A percentile compares a stretch with the other conserved stretches of the same genome.
Conservation (phyloP, 2,797 vertebrate genomes). For the Tachyglossus aculeatus region DNA sequence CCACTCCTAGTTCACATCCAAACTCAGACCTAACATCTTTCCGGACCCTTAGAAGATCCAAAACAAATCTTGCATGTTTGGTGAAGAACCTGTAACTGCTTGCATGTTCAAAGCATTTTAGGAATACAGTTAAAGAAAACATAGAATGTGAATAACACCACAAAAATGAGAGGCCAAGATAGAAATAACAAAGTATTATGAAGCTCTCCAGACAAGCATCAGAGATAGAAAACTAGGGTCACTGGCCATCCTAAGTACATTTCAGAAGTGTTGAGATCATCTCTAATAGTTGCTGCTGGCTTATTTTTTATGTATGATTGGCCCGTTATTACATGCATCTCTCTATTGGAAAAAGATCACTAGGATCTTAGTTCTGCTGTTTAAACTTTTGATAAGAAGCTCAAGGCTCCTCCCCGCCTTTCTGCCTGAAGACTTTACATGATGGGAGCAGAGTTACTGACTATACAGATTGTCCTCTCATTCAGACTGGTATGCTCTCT, state of each 20-base stretch:
- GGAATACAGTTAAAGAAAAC: too few relatives aligned
- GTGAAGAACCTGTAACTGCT: too few relatives aligned
- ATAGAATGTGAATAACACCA: too few relatives aligned
- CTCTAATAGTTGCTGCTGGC: not conserved
- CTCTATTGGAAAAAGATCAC: not conserved
- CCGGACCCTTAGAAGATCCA: too few relatives aligned
- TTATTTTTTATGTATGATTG: slow-evolving; percentile 44
- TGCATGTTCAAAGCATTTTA: too few relatives aligned
- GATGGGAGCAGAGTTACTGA: not conserved
- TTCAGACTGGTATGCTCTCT: not conserved
- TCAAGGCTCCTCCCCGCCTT: not conserved
- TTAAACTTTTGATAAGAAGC: slow-evolving; percentile 4
- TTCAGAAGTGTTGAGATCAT: slow-evolving; percentile 33
- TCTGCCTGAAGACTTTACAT: not conserved
- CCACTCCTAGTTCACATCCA: too few relatives aligned
- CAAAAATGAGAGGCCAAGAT: too few relatives aligned
- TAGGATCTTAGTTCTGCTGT: not conserved
- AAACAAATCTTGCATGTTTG: too few relatives aligned
- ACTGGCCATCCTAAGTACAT: slow-evolving; percentile 16
- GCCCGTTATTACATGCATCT: not conserved
- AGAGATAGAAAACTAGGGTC: not conserved
- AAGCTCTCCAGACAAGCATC: too few relatives aligned
- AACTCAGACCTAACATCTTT: too few relatives aligned
- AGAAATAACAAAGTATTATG: too few relatives aligned
- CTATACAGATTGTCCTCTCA: not conserved